Conservation (phyloP, 1,140 invertebrate genomes). For the Aphaenogaster rudis region DNA sequence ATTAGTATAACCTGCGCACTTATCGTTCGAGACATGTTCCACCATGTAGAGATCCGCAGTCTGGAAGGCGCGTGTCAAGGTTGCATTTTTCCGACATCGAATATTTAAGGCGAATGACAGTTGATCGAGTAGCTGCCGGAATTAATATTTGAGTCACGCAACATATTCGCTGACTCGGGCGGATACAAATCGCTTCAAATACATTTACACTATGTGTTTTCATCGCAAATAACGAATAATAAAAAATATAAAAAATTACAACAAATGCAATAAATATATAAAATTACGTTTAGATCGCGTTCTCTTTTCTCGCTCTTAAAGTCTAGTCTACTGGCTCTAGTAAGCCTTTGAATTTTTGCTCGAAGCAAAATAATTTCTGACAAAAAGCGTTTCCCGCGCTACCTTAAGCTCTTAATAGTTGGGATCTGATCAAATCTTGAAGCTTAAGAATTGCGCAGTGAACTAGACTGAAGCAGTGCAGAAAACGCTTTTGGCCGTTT, state of each 20-base stretch:
- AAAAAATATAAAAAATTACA: neutral
- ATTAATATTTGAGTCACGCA: conserved; percentile 26
- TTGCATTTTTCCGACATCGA: conserved; percentile 80
- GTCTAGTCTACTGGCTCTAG: no score
- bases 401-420: no score
- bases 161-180: neutral
- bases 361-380: no score
- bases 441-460: no score
- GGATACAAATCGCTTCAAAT: neutral
- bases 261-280: neutral
- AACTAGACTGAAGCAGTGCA: no score
- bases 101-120: conserved; percentile 65
- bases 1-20: neutral
- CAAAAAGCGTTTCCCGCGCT: no score
- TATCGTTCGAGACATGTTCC: conserved; percentile 8
- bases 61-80: conserved; percentile 77
- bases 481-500: no score
- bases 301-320: neutral
- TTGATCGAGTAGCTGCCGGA: neutral
- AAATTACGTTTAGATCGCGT: neutral
- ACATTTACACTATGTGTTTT: neutral
- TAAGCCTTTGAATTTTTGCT: no score
- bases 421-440: no score
- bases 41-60: conserved; percentile 47
- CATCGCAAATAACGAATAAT: neutral